Evolutionary conservation across 2,113 vertebrate species (phyloP).

Genomic region (Psittacus erithacus): DNA sequence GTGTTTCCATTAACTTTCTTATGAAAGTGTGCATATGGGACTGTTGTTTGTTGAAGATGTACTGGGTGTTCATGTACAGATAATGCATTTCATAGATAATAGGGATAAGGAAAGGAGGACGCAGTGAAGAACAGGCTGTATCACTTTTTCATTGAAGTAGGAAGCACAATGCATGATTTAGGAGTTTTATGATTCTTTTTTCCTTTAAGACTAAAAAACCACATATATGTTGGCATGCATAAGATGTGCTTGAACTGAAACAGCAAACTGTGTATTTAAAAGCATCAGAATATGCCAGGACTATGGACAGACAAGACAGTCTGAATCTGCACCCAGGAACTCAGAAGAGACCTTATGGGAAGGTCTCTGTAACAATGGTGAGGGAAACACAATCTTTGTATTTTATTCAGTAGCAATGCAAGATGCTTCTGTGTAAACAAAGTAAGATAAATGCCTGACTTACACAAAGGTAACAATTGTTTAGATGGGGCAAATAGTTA

Average conservation of each 20-base stretch:
- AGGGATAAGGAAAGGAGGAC: not conserved
- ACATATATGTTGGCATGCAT: not conserved
- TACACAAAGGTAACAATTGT: not conserved
- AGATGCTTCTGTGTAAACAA: not conserved
- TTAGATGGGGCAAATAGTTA: not conserved
- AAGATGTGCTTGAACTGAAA: not conserved
- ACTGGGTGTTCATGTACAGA: not conserved
- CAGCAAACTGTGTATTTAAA: not conserved
- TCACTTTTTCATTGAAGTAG: not conserved
- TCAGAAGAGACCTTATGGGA: not conserved
- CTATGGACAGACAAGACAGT: not conserved
- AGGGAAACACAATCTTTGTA: not conserved
- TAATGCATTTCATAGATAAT: not conserved
- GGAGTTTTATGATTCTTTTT: not conserved
- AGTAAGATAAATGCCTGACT: not conserved
- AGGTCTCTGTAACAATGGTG: not conserved
- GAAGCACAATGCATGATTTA: constrained; percentile 6
- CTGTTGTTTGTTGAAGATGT: not conserved
- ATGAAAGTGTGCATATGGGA: not conserved
- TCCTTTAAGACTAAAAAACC: not conserved
- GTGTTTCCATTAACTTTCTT: not conserved
- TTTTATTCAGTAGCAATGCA: not conserved
- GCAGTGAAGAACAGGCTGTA: not conserved
- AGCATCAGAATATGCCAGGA: not conserved
- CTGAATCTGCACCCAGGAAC: not conserved